A percentile compares a stretch with the other conserved stretches of the same genome.
phyloP scores from a whole-genome alignment of 2,797 vertebrate species.

The Epinephelus malabaricus region DNA sequence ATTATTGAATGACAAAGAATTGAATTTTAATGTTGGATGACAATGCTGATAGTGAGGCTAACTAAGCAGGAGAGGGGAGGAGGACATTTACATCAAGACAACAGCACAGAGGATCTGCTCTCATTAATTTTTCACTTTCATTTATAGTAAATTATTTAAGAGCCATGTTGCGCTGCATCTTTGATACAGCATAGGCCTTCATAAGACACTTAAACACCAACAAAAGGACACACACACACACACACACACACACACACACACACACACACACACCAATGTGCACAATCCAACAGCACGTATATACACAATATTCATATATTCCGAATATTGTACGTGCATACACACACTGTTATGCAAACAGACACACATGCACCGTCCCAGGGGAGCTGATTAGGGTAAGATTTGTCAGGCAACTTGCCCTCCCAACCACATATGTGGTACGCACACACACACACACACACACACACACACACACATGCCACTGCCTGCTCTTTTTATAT shows the following conservation, averaged over 20 bases:
- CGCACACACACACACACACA: constrained; percentile 8
- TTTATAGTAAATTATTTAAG: constrained; percentile 77
- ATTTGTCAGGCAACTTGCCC: constrained; percentile 61
- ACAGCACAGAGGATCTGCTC: constrained; percentile 57
- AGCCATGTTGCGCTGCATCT: constrained; percentile 52
- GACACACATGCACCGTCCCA: constrained; percentile 53
- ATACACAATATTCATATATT: constrained; percentile 47
- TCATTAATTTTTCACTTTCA: constrained; percentile 81
- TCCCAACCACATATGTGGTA: constrained; percentile 5
- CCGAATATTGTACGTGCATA: constrained; percentile 12
- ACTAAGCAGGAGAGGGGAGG: not conserved
- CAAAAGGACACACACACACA: constrained; percentile 28
- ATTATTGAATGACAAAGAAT: not conserved
- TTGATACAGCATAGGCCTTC: constrained; percentile 40
- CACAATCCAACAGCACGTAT: constrained; percentile 5
- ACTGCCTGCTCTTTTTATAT: constrained; percentile 22
- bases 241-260: constrained; percentile 10
- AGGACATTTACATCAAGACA: constrained; percentile 36
- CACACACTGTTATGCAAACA: constrained; percentile 38
- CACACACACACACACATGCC: constrained; percentile 10
- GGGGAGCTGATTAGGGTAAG: constrained; percentile 75
- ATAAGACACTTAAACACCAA: constrained; percentile 36
- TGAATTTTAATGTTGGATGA: not conserved
- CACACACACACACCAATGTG: constrained; percentile 7
- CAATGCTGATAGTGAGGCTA: constrained; percentile 1